Evolutionary conservation across 2,888 invertebrate species (phyloP).

Genomic region (Cynaeus angustus): DNA sequence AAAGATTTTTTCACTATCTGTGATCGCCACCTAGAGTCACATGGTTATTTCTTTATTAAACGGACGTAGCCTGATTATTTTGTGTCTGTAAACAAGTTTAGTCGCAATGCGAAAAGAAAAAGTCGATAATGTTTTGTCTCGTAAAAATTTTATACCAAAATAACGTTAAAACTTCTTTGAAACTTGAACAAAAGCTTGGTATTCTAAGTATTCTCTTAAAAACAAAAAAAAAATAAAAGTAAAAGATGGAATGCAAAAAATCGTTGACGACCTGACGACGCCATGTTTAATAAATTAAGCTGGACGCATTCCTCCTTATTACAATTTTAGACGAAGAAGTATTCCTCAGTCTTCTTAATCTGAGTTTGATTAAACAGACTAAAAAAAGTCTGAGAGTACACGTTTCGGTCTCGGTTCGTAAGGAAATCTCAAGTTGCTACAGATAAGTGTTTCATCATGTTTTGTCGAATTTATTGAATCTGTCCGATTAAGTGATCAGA

Average conservation of each 20-base stretch:
- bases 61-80: no score
- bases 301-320: background rate
- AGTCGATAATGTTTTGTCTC: constrained; percentile 3
- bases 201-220: background rate
- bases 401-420: background rate
- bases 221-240: background rate
- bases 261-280: constrained; percentile 10
- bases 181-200: constrained; percentile 14
- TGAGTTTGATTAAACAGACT: constrained; percentile 28
- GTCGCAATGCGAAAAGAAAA: background rate
- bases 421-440: background rate
- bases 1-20: no score
- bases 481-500: no score
- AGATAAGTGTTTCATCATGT: no score
- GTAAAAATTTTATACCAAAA: constrained; percentile 7
- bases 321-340: background rate
- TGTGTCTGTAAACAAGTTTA: no score
- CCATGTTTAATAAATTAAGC: constrained; percentile 28
- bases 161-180: constrained; percentile 10
- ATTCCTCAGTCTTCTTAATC: constrained; percentile 14
- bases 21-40: no score
- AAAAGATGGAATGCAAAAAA: background rate
- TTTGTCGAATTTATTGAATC: no score
- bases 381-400: background rate
- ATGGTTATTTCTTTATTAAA: no score